Percentiles rank a stretch among this genome's conserved stretches.
These are phyloP conservation scores for Rhopalosiphum nymphaeae DNA, from an alignment of 2,888 invertebrate species.

Conservation along the genomic window DNA sequence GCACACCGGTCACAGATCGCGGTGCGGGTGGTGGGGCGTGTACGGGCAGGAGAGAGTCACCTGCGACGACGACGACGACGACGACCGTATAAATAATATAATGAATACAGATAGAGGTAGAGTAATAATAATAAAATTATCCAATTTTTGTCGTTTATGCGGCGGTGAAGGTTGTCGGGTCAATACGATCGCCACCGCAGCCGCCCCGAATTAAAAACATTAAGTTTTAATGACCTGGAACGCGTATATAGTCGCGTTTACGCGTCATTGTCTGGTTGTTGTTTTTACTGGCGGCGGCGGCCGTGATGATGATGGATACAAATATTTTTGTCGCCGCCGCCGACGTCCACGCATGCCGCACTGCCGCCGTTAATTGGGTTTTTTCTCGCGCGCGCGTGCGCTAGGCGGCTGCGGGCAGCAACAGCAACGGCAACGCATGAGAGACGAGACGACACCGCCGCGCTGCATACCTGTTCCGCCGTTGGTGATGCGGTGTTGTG, in stretches of 20 bases:
- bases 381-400: conserved; percentile 61
- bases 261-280: background rate
- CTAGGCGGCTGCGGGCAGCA: conserved; percentile 11
- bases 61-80: background rate
- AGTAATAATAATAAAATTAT: conserved; percentile 38
- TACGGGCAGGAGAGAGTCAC: conserved; percentile 2
- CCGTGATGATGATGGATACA: conserved; percentile 55
- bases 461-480: conserved; percentile 31
- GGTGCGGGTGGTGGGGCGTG: background rate
- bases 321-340: conserved; percentile 54
- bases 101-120: background rate
- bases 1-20: background rate
- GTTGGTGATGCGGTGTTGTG: background rate
- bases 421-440: background rate
- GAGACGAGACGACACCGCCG: conserved; percentile 46
- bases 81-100: background rate
- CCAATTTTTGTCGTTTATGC: background rate
- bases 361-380: conserved; percentile 50
- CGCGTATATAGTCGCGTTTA: background rate
- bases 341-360: conserved; percentile 26
- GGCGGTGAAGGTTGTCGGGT: background rate
- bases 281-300: conserved; percentile 22
- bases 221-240: conserved; percentile 47
- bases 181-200: background rate
- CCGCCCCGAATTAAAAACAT: conserved; percentile 34